These are phyloP conservation scores for Ibidorhyncha struthersii DNA, from an alignment of 2,113 vertebrate genomes.

Conservation along the genomic window DNA sequence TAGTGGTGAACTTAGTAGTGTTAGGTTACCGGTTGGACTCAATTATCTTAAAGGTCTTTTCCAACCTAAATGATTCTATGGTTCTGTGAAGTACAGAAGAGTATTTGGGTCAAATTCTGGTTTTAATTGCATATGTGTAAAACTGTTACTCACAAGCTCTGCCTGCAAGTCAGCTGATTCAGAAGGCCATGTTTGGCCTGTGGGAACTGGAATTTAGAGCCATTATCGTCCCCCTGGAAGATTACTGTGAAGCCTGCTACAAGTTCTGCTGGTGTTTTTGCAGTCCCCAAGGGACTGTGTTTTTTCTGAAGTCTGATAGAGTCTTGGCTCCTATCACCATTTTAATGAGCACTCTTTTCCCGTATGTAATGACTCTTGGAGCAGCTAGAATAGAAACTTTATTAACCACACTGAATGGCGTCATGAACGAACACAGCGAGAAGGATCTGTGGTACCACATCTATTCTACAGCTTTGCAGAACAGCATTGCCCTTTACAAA, in stretches of 20 bases:
- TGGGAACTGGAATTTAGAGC: neutral
- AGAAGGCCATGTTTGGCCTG: neutral
- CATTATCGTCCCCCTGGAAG: neutral
- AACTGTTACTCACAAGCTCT: neutral
- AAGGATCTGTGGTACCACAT: neutral
- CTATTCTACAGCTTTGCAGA: neutral
- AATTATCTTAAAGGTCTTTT: neutral
- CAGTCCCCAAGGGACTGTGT: neutral
- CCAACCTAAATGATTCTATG: neutral
- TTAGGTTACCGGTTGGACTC: neutral
- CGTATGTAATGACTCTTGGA: neutral
- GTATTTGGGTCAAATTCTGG: neutral
- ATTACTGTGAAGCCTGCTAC: neutral
- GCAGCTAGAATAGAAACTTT: neutral
- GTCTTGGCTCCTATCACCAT: neutral
- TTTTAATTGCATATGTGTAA: neutral
- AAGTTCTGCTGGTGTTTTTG: neutral
- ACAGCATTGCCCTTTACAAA: neutral
- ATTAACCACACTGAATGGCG: fast-evolving
- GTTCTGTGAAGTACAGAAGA: neutral
- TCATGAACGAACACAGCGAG: neutral
- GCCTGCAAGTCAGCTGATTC: neutral
- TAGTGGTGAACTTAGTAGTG: neutral
- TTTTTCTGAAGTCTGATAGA: neutral
- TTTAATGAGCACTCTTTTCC: neutral